Evolutionary conservation across 2,888 invertebrate genomes (phyloP), one percentile per base, ranked within the genome.

Genomic region (Drosophila subquinaria): DNA sequence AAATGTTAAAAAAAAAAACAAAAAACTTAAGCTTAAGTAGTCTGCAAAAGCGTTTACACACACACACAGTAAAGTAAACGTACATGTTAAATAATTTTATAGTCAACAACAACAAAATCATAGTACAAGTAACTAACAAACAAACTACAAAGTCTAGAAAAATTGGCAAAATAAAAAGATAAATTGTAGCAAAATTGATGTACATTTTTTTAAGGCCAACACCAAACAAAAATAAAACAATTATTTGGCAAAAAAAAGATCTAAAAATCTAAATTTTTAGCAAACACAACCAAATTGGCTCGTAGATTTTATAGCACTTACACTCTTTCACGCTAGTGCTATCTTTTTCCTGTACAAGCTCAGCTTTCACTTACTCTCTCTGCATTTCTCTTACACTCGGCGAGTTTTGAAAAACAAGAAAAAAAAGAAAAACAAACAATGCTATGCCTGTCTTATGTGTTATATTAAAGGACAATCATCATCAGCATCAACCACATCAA

Each of bases 381-480:
- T 48, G 8, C 59, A 40, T 59, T 15, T 20, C 48, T 71, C 47
- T 30, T 38, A 40, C 47, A 62, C 65, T 53, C 27, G 62, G 33
- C 52, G 79, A 67, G 70, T 38, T 63, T 45, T 60, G 42, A 62
- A 51, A 38, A 38, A 42, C 50, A 55, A 48, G 6, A 8, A 66
- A 57, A 57, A 55, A 52, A 50, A 63, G 33, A 57, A 70, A 45
- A 33, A 64, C 52, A 53, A 70, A 65, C 35, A 8, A 35, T 50
- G 50, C 51, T 36, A 51, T 51, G 50, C 52, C 30, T 68, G 71
- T 82, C 72, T 79, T 76, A 69, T 79, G 8, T 30, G 30, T 30
- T 30, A 86, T 92, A 84, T 92, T 92, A 76, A 92, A 92, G 92
- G 92, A 91, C 71, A 90, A 85, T 60, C 91, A 91, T 53, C 90